Percentiles rank a stretch among this genome's conserved stretches.
Conservation (phyloP, 2,797 vertebrate species). For the Poeciliopsis turneri region DNA sequence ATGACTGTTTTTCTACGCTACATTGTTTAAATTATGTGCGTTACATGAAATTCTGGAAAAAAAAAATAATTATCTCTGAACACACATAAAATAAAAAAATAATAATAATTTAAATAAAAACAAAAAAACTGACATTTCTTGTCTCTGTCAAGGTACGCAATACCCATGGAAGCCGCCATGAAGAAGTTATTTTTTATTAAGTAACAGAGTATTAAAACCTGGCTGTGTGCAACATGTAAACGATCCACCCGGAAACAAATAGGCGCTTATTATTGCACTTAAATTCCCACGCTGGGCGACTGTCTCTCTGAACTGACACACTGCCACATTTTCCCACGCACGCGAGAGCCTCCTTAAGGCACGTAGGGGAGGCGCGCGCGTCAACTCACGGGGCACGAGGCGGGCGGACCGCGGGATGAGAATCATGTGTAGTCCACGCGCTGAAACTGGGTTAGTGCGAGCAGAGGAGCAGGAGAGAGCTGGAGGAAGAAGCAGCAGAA, state of each 20-base stretch:
- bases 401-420: constrained; percentile 73
- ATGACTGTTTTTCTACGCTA: neutral
- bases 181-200: neutral
- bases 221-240: neutral
- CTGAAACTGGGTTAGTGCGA: constrained; percentile 76
- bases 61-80: neutral
- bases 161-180: neutral
- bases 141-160: neutral
- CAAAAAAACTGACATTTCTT: neutral
- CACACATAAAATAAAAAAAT: neutral
- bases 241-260: neutral
- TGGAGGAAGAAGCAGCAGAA: neutral
- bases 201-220: neutral
- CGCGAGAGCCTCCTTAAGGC: constrained; percentile 74
- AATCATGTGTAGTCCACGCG: constrained; percentile 87
- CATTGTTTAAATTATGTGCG: neutral
- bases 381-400: constrained; percentile 75
- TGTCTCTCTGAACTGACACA: constrained; percentile 72
- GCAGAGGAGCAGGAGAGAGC: constrained; percentile 48
- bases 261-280: constrained; percentile 28
- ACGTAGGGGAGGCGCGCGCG: constrained; percentile 61
- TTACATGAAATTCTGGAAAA: neutral
- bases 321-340: constrained; percentile 84
- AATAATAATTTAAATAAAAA: neutral
- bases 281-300: constrained; percentile 72